Percentiles rank a stretch among this genome's conserved stretches.
Evolutionary conservation across 2,797 vertebrate species (phyloP).

Genomic region (Crenuchus spilurus): DNA sequence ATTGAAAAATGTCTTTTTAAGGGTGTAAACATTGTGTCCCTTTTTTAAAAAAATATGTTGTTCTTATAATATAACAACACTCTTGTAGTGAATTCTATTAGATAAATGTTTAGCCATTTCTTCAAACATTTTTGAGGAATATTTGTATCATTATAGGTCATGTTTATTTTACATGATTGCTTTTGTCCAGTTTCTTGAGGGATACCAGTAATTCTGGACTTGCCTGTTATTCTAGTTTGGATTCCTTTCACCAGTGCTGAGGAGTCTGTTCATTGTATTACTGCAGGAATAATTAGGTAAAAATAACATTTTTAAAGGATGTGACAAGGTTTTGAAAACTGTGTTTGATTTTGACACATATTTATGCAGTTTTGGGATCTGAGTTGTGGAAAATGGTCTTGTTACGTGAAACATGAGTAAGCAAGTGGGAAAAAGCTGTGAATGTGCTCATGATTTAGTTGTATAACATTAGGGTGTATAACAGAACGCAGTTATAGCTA

Average conservation of each 20-base stretch:
- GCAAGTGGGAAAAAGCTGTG: constrained; percentile 1
- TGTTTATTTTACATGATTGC: too few species aligned
- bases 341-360: constrained; percentile 1
- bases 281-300: not conserved
- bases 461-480: constrained; percentile 1
- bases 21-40: too few species aligned
- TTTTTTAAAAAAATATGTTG: too few species aligned
- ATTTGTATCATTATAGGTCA: too few species aligned
- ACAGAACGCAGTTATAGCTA: constrained; percentile 8
- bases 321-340: not conserved
- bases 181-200: too few species aligned
- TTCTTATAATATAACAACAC: too few species aligned
- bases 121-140: too few species aligned
- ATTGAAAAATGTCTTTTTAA: too few species aligned
- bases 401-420: constrained; percentile 5
- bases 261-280: not conserved
- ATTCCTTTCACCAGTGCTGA: not conserved
- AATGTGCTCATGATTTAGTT: not conserved
- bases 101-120: too few species aligned
- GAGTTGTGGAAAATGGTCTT: not conserved
- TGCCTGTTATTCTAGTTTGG: not conserved
- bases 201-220: too few species aligned
- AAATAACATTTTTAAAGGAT: not conserved
- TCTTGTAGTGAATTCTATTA: too few species aligned
- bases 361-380: not conserved